These are phyloP conservation scores for Calcarius ornatus DNA, from an alignment of 2,113 vertebrate species.

Conservation along the genomic window DNA sequence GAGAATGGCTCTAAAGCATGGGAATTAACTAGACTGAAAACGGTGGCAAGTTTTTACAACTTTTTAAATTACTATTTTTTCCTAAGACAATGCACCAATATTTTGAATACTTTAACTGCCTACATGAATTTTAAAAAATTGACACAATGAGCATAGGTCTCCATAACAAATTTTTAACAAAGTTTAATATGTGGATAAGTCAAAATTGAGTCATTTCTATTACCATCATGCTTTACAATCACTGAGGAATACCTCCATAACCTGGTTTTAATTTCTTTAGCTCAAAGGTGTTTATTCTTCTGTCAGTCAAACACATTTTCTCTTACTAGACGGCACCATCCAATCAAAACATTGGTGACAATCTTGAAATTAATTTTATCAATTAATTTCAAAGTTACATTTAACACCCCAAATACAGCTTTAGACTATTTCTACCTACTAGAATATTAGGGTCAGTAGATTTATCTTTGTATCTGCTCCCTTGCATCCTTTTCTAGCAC, in stretches of 20 bases:
- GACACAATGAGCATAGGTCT: neutral
- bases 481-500: neutral
- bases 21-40: neutral
- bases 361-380: neutral
- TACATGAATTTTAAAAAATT: neutral
- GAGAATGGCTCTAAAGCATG: neutral
- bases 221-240: neutral
- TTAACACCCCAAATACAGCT: neutral
- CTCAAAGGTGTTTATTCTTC: neutral
- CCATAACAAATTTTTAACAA: neutral
- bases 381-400: neutral
- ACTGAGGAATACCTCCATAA: neutral
- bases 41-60: neutral
- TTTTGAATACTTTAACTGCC: neutral
- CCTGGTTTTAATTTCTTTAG: neutral
- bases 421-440: neutral
- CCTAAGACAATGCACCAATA: neutral
- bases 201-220: neutral
- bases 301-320: neutral
- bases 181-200: neutral
- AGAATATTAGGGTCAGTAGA: rapidly evolving
- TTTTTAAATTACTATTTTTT: neutral
- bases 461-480: neutral
- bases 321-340: neutral
- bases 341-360: neutral